Base-by-base conservation (phyloP, 2,888 invertebrate species). In the Cataglyphis altisquamis region DNA sequence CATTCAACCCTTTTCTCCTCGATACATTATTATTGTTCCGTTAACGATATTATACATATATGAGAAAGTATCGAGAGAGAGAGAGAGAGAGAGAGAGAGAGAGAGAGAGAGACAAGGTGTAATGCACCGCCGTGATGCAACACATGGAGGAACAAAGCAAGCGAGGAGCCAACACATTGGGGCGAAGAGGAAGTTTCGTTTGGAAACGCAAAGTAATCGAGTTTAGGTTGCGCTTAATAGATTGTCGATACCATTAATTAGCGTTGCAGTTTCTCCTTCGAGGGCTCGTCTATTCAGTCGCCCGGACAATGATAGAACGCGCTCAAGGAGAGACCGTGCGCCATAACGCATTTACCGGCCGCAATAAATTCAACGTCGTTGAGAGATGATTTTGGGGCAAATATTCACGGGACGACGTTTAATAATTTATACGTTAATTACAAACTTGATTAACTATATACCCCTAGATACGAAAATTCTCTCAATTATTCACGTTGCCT, bases 141-240 rank as follows among this genome's bases (percentile, higher is more conserved):
- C 48, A 48, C 18, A 18, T 21, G 29, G 6, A 39, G 39, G 18
- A 64, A 39, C 41, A 39, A 62, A 41, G n/a, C 12, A 41, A 45
- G 45, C 57, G 41, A 57, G 70, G 21, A n/a, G 45, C 45, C 29
- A 18, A 15, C 25, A 52, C 41, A 41, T 63, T 32, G 57, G 8
- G 25, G n/a, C 48, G 29, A 6, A 32, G 32, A 32, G 32, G 64
- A 82, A 84, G 77, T 84, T 77, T 82, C 48, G 52, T 72, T 29
- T 74, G 62, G 60, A 83, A 41, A 82, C 41, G 82, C 66, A 32
- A 68, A 60, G 63, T 89, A 89, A 89, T 89, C 87, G 86, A 89
- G 73, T 89, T 89, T 83, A 55, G 78, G 78, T 80, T 68, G 73
- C 64, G 77, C 78, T 85, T 89, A 89, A 87, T 87, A 84, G 87